Base-by-base conservation (phyloP, 92 coral and sea anemone genomes). In the Micromussa lordhowensis region DNA sequence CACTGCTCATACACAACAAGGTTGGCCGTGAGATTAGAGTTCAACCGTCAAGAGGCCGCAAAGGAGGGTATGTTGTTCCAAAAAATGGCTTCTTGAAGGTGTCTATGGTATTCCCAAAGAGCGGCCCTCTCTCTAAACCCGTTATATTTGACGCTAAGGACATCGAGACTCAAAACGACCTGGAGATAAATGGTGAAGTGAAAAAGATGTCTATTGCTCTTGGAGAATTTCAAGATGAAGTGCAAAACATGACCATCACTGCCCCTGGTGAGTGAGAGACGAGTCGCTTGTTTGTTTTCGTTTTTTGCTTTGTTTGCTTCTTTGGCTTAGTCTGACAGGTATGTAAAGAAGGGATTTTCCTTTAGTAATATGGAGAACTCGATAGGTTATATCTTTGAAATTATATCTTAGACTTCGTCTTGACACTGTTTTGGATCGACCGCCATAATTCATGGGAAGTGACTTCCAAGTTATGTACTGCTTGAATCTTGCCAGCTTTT, bases 21-120 rank as follows among this genome's bases (percentile, higher is more conserved):
- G 96, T 94, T 34, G 93, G 95, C 29, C 94, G 99, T 44, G 88
- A 75, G 49, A 94, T 92, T 8, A 82, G 98, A 40, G 85, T 98
- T 38, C 38, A 91, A 32, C 99, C 99, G 40, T 94, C 95, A 63
- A 96, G 92, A 66, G 99, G 99, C 58, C 92, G 86, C 63, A 93
- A 88, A 61, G 93, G 93, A 10, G 99, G 99, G 0, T 98, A 98
- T 75, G 87, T 96, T 17, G 92, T 96, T 17, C 38, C 82, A 4
- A 71, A 96, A 18, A 83, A 79, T 71, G 87, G 91, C 40, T 82
- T 70, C 83, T 81, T 96, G 16, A 96, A 94, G 85, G 95, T 98
- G 58, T 89, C 89, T n/a, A 96, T 98, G 80, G 89, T 96, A 59
- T 91, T 98, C 71, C 96, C 95, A 68, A 94, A 95, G 17, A 91